Evolutionary conservation across 2,888 invertebrate genomes (phyloP), one percentile per base, ranked within the genome.

Genomic region (Drosophila setosimentum): DNA sequence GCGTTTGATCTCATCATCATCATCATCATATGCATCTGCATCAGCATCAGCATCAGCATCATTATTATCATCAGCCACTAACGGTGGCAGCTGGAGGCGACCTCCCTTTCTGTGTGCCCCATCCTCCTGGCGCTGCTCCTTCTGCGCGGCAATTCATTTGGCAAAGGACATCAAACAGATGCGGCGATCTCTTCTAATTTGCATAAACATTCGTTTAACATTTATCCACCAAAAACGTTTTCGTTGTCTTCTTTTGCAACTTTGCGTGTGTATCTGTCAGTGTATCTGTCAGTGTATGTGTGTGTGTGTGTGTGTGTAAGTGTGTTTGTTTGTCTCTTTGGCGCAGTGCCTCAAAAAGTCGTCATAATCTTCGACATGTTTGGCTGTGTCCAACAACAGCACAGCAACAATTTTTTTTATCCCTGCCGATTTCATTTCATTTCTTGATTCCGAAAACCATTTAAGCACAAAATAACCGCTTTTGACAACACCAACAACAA

Each of bases 121-220:
- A 60, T 54, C 8, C 50, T 35, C 33, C 29, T 30, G 29, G 16
- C 11, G 37, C 49, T 10, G 48, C 24, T 29, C 32, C 33, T n/a
- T 32, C 33, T 6, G 51, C 16, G 65, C 58, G 67, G 68, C 83
- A 83, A 83, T 86, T 86, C 87, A 67, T 80, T 83, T 60, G 71
- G 74, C 83, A 77, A 89, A 86, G 89, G 86, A 89, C 90, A 85
- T 91, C 91, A 90, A 90, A 90, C 89, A 91, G 90, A 79, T 85
- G 89, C 91, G 87, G 80, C 91, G 83, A 89, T 90, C 90, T 87
- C 80, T 84, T 91, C 91, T 90, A 90, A 90, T 90, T 91, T 90
- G 91, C 91, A 90, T 90, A 90, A 90, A 90, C 91, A 91, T 90
- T 90, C 89, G 80, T 84, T 88, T 89, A 89, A 91, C 89, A 88